These are phyloP conservation scores for Porphyrio hochstetteri DNA, from an alignment of 2,113 vertebrate species.

Conservation along the genomic window DNA sequence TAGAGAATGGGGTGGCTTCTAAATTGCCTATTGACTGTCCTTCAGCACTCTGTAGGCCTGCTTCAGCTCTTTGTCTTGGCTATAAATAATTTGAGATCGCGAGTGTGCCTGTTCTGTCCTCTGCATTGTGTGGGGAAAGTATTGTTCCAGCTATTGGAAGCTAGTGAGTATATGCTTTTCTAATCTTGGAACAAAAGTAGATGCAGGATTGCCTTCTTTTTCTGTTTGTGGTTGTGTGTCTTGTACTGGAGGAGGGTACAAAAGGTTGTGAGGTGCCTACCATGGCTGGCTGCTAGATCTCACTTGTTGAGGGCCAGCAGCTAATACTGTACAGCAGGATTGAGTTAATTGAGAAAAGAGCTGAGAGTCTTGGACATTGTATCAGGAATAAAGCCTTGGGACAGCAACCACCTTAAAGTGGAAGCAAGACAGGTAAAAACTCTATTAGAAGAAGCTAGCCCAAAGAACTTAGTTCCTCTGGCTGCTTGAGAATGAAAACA, in stretches of 20 bases:
- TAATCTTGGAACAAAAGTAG: background rate
- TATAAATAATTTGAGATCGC: background rate
- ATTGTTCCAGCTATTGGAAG: background rate
- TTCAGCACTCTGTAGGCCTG: background rate
- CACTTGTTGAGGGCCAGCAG: background rate
- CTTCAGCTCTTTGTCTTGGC: background rate
- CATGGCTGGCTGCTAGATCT: background rate
- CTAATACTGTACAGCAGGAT: background rate
- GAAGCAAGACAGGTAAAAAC: background rate
- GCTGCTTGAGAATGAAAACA: background rate
- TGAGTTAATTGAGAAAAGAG: background rate
- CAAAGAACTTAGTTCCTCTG: background rate
- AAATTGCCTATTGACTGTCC: fast-evolving
- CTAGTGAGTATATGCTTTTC: background rate
- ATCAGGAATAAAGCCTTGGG: background rate
- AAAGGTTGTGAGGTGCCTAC: background rate
- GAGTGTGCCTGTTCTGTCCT: background rate
- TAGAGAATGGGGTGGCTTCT: background rate
- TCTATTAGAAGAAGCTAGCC: background rate
- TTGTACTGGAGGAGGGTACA: background rate
- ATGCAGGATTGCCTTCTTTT: fast-evolving
- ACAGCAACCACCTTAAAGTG: background rate
- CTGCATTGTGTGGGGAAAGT: background rate
- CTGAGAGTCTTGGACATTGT: background rate
- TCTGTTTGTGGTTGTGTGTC: background rate